These are phyloP conservation scores for Ferdinandea cuprea DNA, from an alignment of 2,888 invertebrate species.

Conservation along the genomic window DNA sequence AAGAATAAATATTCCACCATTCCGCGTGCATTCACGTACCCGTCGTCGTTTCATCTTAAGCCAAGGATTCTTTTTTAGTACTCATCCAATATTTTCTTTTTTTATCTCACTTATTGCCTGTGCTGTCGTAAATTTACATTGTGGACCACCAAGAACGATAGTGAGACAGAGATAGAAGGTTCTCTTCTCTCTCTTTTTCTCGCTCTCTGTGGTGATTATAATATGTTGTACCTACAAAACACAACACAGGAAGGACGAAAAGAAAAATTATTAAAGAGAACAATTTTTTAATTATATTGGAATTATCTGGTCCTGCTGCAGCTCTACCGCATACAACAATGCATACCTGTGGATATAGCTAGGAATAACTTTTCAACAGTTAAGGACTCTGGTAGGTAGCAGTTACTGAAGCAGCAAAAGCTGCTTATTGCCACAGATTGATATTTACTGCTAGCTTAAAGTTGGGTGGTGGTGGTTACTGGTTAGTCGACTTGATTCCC, in stretches of 20 bases:
- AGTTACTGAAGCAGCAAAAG: slow-evolving; percentile 66
- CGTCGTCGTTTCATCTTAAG: neutral
- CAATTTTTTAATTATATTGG: slow-evolving; percentile 68
- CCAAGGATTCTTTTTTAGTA: slow-evolving; percentile 15
- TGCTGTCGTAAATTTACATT: slow-evolving; percentile 51
- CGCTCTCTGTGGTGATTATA: slow-evolving; percentile 7
- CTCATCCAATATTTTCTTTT: slow-evolving; percentile 8
- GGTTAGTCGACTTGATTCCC: neutral
- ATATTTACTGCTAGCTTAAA: slow-evolving; percentile 69
- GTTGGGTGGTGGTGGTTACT: slow-evolving; percentile 42
- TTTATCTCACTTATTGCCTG: slow-evolving; percentile 40
- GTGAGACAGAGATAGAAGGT: neutral
- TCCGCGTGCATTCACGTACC: slow-evolving; percentile 29
- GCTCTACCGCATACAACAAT: slow-evolving; percentile 13
- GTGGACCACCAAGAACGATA: neutral
- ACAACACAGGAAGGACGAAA: neutral
- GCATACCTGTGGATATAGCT: slow-evolving; percentile 17
- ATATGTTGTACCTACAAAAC: slow-evolving; percentile 35
- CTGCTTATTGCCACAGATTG: slow-evolving; percentile 70
- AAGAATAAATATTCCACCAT: slow-evolving; percentile 54
- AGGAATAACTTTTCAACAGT: slow-evolving; percentile 37
- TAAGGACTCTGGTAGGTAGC: slow-evolving; percentile 33
- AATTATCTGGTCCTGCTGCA: slow-evolving; percentile 59
- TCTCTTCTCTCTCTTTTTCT: too few relatives aligned
- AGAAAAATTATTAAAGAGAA: slow-evolving; percentile 37